These are phyloP conservation scores for Drosophila hydei DNA, from an alignment of 1,140 invertebrate genomes.

Conservation along the genomic window DNA sequence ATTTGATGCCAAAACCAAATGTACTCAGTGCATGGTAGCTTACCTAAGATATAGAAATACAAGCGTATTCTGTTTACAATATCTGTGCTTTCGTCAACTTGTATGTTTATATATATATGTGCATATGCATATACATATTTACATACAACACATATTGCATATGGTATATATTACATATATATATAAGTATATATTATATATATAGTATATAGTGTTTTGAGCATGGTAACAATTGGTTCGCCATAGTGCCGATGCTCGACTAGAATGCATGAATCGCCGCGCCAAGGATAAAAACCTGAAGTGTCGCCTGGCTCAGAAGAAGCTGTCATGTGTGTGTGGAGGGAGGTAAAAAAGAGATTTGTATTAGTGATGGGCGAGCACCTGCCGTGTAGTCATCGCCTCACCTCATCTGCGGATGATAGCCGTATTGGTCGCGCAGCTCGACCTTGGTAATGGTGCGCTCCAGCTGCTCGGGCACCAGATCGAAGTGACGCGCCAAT, in stretches of 20 bases:
- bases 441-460: conserved; percentile 57
- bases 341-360: not conserved
- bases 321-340: conserved; percentile 3
- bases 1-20: too few relatives aligned
- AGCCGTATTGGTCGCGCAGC: conserved; percentile 46
- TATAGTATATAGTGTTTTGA: too few relatives aligned
- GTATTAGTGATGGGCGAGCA: not conserved
- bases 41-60: too few relatives aligned
- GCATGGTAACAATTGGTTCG: conserved; percentile 85
- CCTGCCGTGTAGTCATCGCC: not conserved
- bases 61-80: too few relatives aligned
- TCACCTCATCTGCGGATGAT: conserved; percentile 61
- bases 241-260: conserved; percentile 84
- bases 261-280: conserved; percentile 81
- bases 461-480: conserved; percentile 51
- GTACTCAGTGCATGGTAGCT: too few relatives aligned
- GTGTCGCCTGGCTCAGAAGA: conserved; percentile 87
- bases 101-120: too few relatives aligned
- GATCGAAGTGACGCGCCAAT: conserved; percentile 46
- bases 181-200: too few relatives aligned
- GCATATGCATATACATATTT: too few relatives aligned
- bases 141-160: too few relatives aligned
- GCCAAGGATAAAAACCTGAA: conserved; percentile 83
- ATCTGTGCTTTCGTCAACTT: too few relatives aligned
- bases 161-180: too few relatives aligned